Percentiles rank a stretch among this genome's conserved stretches.
phyloP scores from a whole-genome alignment of 2,888 invertebrate genomes.

The Merodon equestris region DNA sequence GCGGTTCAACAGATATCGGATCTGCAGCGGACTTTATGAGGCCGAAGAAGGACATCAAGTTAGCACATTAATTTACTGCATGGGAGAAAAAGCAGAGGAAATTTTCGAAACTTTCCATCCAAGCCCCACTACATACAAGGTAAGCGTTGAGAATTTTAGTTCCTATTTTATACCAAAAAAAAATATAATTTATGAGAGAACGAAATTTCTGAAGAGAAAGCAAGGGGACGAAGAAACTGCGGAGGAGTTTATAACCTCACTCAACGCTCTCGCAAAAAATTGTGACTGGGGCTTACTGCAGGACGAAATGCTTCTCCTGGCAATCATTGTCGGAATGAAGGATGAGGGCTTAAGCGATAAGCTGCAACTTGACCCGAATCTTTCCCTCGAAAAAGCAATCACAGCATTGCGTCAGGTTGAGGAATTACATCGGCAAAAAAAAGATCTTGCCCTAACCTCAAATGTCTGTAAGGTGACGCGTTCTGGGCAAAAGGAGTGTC shows the following conservation, averaged over 20 bases:
- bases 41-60: constrained; percentile 1
- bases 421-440: constrained; percentile 11
- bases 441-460: constrained; percentile 13
- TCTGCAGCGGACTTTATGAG: constrained; percentile 15
- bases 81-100: neutral
- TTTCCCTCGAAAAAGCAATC: constrained; percentile 9
- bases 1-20: constrained; percentile 16
- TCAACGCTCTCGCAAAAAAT: constrained; percentile 6
- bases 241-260: constrained; percentile 7
- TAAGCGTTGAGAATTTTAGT: too few species aligned
- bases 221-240: constrained; percentile 9
- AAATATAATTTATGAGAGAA: constrained; percentile 7
- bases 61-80: constrained; percentile 19
- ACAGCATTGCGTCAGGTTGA: constrained; percentile 15
- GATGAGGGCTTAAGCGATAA: constrained; percentile 16
- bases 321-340: constrained; percentile 15
- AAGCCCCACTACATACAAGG: neutral
- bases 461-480: constrained; percentile 5
- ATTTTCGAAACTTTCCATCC: neutral
- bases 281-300: constrained; percentile 3
- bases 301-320: constrained; percentile 13
- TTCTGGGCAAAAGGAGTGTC: neutral
- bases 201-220: constrained; percentile 4
- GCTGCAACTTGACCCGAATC: constrained; percentile 9
- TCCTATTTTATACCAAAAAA: constrained; percentile 9